Percentiles rank a stretch among this genome's conserved stretches.
Evolutionary conservation across 2,888 invertebrate genomes (phyloP).

Genomic region (Philhelius pedissequus): DNA sequence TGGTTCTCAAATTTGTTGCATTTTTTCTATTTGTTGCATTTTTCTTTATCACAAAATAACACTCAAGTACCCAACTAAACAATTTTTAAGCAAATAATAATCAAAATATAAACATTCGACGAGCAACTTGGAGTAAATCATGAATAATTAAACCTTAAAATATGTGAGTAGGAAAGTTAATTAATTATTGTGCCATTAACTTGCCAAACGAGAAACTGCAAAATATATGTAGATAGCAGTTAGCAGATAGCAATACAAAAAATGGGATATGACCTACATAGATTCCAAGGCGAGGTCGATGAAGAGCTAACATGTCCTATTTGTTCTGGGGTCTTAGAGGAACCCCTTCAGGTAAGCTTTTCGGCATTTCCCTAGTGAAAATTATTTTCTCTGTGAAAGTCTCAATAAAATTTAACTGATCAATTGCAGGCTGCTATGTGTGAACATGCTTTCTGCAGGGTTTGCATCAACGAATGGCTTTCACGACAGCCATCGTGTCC

Average conservation of each 20-base stretch:
- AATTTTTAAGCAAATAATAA: neutral
- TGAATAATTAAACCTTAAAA: neutral
- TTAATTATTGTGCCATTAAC: conserved; percentile 33
- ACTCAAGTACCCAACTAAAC: neutral
- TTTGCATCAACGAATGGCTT: conserved; percentile 97
- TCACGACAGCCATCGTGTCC: conserved; percentile 96
- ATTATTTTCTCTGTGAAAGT: neutral
- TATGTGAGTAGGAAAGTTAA: conserved; percentile 32
- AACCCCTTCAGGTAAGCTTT: conserved; percentile 91
- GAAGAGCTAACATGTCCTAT: conserved; percentile 98
- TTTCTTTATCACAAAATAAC: neutral
- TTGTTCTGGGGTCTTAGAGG: conserved; percentile 96
- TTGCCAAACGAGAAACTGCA: conserved; percentile 30
- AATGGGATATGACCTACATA: conserved; percentile 97
- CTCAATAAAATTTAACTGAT: neutral
- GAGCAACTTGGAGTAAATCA: neutral
- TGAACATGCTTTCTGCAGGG: conserved; percentile 97
- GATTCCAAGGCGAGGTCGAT: conserved; percentile 97
- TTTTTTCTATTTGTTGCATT: neutral
- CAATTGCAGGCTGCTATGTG: conserved; percentile 90
- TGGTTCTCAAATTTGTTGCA: conserved; percentile 7
- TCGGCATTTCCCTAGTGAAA: neutral
- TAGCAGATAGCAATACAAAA: conserved; percentile 17
- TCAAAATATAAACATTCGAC: neutral
- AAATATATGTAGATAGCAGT: conserved; percentile 5